Base-by-base conservation (phyloP, 2,888 invertebrate genomes). In the Brenthis ino region DNA sequence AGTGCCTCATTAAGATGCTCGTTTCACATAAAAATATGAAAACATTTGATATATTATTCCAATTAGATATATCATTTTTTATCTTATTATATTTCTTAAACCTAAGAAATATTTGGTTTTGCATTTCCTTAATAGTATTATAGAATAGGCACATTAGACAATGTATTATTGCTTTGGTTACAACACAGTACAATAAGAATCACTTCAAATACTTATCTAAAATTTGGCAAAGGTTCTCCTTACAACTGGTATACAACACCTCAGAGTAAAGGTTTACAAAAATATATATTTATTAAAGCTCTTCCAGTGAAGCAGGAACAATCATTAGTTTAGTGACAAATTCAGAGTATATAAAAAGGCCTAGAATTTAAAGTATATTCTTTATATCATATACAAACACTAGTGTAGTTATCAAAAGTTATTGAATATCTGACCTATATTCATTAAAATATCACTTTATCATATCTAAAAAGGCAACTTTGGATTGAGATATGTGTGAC, bases 381-480 rank as follows among this genome's bases (percentile, higher is more conserved):
- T 78, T 77, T 78, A 50, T 87, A 88, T 88, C 89, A 88, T 84
- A 83, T 84, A 85, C 85, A 89, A 89, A 90, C 81, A 87, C 80
- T 86, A 85, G 80, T 76, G 82, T 79, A 80, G 83, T 84, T 87
- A 88, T 86, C 80, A 78, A 84, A 82, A 86, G 84, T 86, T 86
- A 89, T 89, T 86, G 88, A 87, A 83, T 82, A 82, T 85, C 84
- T 85, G 86, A 87, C 87, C 86, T 84, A 90, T 84, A 86, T 88
- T 80, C 84, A 85, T 82, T 82, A 82, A 85, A 85, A 88, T 86
- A 88, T 89, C 85, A 89, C 87, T 88, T 84, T 87, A 90, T 88
- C 87, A 87, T 90, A 89, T 90, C 88, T 91, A 90, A 86, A 79
- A 93, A 93, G 93, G 93, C 93, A 93, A 91, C 92, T 86, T 90